These are phyloP conservation scores for Drosophila bocqueti DNA, from an alignment of 1,140 invertebrate genomes.

Conservation along the genomic window DNA sequence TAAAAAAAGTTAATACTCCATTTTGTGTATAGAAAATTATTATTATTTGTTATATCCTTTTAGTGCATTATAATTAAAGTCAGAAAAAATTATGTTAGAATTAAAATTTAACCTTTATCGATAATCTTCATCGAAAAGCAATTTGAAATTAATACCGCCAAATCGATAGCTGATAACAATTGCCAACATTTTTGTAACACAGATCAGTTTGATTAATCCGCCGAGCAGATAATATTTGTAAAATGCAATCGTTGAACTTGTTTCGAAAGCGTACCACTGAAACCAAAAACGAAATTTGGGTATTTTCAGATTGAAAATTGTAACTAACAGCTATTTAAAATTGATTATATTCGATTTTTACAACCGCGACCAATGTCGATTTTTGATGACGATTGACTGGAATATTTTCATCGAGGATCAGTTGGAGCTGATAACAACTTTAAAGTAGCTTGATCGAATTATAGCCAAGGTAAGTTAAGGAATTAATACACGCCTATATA, in stretches of 20 bases:
- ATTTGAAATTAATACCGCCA: no score
- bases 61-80: not conserved
- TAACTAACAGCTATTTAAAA: not conserved
- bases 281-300: not conserved
- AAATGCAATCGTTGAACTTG: no score
- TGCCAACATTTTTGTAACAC: no score
- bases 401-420: conserved; percentile 21
- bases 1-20: not conserved
- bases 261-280: no score
- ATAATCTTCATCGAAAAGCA: no score
- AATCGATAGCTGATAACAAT: no score
- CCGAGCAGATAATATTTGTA: no score
- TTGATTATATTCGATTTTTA: conserved; percentile 22
- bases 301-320: not conserved
- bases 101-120: no score
- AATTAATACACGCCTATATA: no score
- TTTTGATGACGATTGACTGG: conserved; percentile 1
- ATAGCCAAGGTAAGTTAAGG: not conserved
- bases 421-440: conserved; percentile 10
- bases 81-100: no score
- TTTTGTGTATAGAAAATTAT: not conserved
- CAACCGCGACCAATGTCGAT: not conserved
- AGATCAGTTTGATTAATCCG: no score
- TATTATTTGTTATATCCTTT: not conserved
- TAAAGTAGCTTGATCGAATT: not conserved